Evolutionary conservation across 2,888 invertebrate species (phyloP).

Genomic region (Heliconius aoede): DNA sequence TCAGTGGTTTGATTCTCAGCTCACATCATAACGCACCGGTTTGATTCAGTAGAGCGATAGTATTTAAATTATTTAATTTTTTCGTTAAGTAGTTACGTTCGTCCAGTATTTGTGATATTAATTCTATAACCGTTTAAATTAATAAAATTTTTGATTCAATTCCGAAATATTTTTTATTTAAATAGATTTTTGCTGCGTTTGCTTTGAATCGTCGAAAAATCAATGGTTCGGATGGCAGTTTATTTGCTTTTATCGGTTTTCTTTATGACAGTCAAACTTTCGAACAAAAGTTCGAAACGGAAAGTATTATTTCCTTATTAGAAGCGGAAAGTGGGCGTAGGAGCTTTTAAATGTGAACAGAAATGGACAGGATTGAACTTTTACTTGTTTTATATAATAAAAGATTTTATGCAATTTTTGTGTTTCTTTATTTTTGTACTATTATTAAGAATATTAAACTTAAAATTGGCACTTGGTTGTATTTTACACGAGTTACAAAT

Average conservation of each 20-base stretch:
- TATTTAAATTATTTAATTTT: neutral
- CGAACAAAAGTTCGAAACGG: neutral
- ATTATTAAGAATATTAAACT: too few relatives aligned
- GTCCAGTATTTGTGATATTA: too few relatives aligned
- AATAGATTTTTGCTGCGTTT: too few relatives aligned
- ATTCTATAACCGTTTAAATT: too few relatives aligned
- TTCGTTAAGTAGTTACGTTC: neutral
- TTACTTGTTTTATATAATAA: conserved; percentile 1
- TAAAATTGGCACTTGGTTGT: too few relatives aligned
- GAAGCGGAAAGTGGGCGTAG: conserved; percentile 10
- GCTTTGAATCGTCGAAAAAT: too few relatives aligned
- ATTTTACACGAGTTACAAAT: neutral
- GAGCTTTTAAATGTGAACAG: neutral
- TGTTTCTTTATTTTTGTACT: too few relatives aligned
- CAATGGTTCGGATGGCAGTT: too few relatives aligned
- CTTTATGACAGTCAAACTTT: neutral
- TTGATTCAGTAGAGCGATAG: neutral
- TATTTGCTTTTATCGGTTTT: neutral
- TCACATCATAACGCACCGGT: too few relatives aligned
- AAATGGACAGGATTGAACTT: conserved; percentile 4
- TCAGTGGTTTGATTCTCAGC: neutral
- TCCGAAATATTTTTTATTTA: too few relatives aligned
- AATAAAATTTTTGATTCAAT: too few relatives aligned
- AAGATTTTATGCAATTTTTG: neutral
- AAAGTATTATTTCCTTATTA: neutral